Evolutionary conservation across 2,888 invertebrate genomes (phyloP).

Genomic region (Chrysomela aeneicollis): DNA sequence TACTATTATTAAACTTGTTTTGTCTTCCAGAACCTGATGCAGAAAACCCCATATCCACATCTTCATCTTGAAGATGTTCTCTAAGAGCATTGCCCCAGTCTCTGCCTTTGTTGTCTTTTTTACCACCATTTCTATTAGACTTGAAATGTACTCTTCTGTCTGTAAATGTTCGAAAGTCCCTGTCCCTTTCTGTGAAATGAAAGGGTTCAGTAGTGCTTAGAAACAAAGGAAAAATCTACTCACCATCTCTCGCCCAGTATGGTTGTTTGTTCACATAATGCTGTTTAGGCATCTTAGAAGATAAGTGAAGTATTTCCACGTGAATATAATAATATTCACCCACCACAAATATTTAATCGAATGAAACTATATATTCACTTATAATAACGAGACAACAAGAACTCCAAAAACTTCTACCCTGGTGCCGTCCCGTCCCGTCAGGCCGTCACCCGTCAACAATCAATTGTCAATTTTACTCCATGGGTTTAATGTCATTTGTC

Average conservation of each 20-base stretch:
- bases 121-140: constrained; percentile 50
- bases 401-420: too few relatives aligned
- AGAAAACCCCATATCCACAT: constrained; percentile 67
- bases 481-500: too few relatives aligned
- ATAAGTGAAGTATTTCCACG: not conserved
- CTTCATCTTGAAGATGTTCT: constrained; percentile 67
- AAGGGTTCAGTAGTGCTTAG: not conserved
- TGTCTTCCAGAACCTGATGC: constrained; percentile 53
- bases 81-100: constrained; percentile 63
- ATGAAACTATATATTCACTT: too few relatives aligned
- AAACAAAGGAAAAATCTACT: not conserved
- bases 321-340: not conserved
- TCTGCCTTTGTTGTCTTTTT: constrained; percentile 55
- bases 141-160: constrained; percentile 67
- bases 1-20: constrained; percentile 36
- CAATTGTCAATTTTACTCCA: too few relatives aligned
- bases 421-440: too few relatives aligned
- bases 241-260: constrained; percentile 8
- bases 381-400: too few relatives aligned
- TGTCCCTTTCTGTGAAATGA: not conserved
- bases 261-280: constrained; percentile 16
- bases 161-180: constrained; percentile 24
- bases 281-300: constrained; percentile 14
- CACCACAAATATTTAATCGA: not conserved
- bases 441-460: too few relatives aligned